A percentile compares a stretch with the other conserved stretches of the same genome.
Conservation (phyloP, 1,140 invertebrate species). For the Camponotus floridanus region DNA sequence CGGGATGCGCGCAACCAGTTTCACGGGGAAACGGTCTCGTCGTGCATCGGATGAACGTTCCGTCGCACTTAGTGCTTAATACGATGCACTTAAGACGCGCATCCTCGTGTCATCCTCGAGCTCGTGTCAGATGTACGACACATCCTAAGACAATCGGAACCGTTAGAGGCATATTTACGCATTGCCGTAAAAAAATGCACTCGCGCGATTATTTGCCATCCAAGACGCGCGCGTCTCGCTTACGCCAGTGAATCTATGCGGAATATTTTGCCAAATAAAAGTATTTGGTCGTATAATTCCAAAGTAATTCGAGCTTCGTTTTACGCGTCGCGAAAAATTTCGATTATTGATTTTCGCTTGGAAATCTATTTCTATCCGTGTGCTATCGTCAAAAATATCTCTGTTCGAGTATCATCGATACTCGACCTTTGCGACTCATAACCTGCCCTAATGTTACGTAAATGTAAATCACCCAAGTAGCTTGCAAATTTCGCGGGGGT, state of each 20-base stretch:
- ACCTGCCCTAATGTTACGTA: constrained; percentile 49
- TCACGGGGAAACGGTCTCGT: constrained; percentile 21
- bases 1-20: constrained; percentile 39
- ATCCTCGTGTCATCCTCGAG: constrained; percentile 32
- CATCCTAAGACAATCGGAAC: constrained; percentile 79
- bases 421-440: neutral
- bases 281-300: neutral
- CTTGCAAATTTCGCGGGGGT: constrained; percentile 32
- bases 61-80: constrained; percentile 58
- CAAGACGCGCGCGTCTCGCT: neutral
- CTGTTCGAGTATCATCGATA: neutral
- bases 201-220: neutral
- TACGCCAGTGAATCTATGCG: neutral
- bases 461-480: constrained; percentile 48
- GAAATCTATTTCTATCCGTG: neutral
- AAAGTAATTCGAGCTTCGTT: too few species aligned
- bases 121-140: constrained; percentile 63
- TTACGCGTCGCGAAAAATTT: neutral
- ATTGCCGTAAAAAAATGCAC: constrained; percentile 33
- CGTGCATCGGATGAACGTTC: constrained; percentile 30
- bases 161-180: constrained; percentile 72
- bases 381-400: neutral
- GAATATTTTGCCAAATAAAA: neutral
- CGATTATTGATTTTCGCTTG: neutral
- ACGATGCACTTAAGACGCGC: constrained; percentile 71